Evolutionary conservation across 2,797 vertebrate species (phyloP), one percentile per base, ranked within the genome.

Genomic region (Fistularia commersonii): DNA sequence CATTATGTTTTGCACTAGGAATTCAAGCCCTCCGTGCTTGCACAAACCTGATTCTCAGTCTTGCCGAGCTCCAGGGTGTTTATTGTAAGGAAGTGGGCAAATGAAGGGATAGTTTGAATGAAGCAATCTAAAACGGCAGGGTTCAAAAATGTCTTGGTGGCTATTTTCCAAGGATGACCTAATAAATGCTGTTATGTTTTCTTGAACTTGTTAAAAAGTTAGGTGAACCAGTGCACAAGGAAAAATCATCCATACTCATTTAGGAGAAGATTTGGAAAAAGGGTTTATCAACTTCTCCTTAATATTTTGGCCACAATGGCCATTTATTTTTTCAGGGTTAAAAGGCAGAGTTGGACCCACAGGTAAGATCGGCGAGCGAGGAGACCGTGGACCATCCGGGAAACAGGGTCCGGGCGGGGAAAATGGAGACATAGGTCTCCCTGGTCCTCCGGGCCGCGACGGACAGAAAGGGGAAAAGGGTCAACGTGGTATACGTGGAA

Each of bases 401-500:
- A 99, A 98, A 86, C 92, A 82, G 83, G 97, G 97, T 69, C 93
- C 94, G 7, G 47, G n/a, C 10, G 96, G 96, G 63, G 58, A 85
- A 50, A 60, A 41, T 1, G 96, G 95, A 51, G 87, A 87, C 31
- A 69, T 78, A 67, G 97, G 97, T 40, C 86, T 80, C 35, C 44
- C 74, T 5, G 97, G 97, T 52, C 74, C 77, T 6, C 39, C 13
- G 8, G 96, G 96, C 46, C 83, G 61, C 32, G 69, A 79, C 3
- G 97, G 96, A 59, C 69, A 81, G 4, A 94, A 93, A 45, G 96
- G 97, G 51, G 86, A 92, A n/a, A 93, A 91, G 80, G 97, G 97
- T 31, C 63, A 90, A 8, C 85, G 83, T 57, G 97, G 97, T 11
- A 79, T 84, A 5, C 78, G 48, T 6, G 97, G 97, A 37, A 74